Base-by-base conservation (phyloP, 2,888 invertebrate species). In the Hololepta plana region DNA sequence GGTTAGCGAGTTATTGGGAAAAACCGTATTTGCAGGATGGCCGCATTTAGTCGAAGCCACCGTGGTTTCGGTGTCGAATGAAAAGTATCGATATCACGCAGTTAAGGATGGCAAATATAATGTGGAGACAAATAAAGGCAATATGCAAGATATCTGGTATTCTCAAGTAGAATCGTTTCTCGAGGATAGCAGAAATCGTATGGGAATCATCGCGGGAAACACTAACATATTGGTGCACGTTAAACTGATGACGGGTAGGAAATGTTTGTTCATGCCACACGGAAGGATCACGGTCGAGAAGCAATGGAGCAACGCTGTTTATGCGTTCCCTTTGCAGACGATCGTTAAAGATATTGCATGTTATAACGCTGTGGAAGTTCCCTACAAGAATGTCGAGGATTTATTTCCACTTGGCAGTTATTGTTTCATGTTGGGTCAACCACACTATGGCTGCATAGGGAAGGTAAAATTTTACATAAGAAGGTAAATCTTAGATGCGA, bases 11-110 rank as follows among this genome's bases (percentile, higher is more conserved):
- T 49, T 77, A 17, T 49, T 93, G 7, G 82, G 80, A 1, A 69
- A 73, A 46, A 57, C 62, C 22, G 65, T 91, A 2, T 81, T 72
- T 59, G 81, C 87, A 3, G 72, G 72, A 4, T 96, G 93, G 93
- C 96, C 96, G 0, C 87, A 93, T 57, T 64, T 96, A 27, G 62
- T 68, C n/a, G 80, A 82, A 52, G 85, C 84, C 9, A 70, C 66
- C 42, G 73, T 80, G 3, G 50, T 69, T 21, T 61, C 65, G 3
- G 63, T 81, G 9, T 67, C 72, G 0, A 63, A 69, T 39, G 59
- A 56, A 24, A 57, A 62, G 27, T 45, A 45, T 36, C 57, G 60
- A 2, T 50, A 62, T 1, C 44, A 60, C 32, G 45, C 53, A n/a
- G 55, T 58, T 29, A 56, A 55, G 22, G 52, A 48, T 8, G 48